Base-by-base conservation (phyloP, 2,888 invertebrate species). In the Tipula unca region DNA sequence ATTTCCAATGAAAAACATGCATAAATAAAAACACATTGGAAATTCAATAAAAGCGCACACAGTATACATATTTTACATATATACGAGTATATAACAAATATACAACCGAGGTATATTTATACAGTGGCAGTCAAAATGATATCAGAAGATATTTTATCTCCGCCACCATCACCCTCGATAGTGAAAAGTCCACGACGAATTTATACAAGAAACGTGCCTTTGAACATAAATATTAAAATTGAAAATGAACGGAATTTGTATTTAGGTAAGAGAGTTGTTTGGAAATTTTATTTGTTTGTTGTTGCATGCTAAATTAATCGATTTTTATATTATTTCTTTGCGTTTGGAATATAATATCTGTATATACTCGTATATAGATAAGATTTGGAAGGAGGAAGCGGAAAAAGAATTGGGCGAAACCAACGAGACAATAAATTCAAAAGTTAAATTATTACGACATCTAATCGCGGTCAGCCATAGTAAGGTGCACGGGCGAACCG, bases 401-500 rank as follows among this genome's bases (percentile, higher is more conserved):
- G 86, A 86, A 86, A 85, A 85, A n/a, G 87, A 87, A 42, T 85
- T 87, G 48, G 86, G 85, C 39, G 87, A 87, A 85, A 87, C 85
- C 14, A 25, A 25, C 13, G 87, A 87, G 36, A 85, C 42, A 1
- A 84, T 86, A n/a, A 85, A 85, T 13, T 83, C 82, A 20, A 86
- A 86, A 84, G 85, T 87, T n/a, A 86, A 84, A 85, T 86, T 86
- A 29, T 85, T 87, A 14, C 85, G 87, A 20, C 86, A 86, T 32
- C 83, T 86, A 36, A 48, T 87, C 2, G 84, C 85, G 1, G 86
- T 85, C 29, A 85, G 86, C 6, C 85, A 86, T 14, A 29, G 85
- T 10, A 54, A 87, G 17, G 86, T 86, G n/a, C 42, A 86, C 39
- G 89, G 91, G 86, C 91, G 93, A 85, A 92, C 91, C 88, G 92